Conservation (phyloP, 2,888 invertebrate genomes). For the Exocentrus adspersus region DNA sequence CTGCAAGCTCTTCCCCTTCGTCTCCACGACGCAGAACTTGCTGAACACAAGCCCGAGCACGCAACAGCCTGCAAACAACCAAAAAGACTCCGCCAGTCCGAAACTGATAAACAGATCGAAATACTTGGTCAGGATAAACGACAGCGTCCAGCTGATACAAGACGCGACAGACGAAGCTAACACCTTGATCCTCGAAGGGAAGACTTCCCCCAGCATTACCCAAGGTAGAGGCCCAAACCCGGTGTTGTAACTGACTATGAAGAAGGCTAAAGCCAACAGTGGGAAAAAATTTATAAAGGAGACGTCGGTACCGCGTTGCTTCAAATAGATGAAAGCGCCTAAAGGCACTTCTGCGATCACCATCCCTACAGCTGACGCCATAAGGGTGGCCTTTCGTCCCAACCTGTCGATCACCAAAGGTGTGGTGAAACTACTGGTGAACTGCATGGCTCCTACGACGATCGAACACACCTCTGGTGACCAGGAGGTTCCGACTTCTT, state of each 20-base stretch:
- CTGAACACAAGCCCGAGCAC: conserved; percentile 23
- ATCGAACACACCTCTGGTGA: conserved; percentile 76
- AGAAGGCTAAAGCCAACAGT: conserved; percentile 73
- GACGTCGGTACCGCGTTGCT: conserved; percentile 26
- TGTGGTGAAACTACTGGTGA: conserved; percentile 75
- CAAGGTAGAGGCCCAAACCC: conserved; percentile 80
- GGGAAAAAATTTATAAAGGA: conserved; percentile 73
- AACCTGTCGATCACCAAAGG: conserved; percentile 79
- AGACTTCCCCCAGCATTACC: conserved; percentile 84
- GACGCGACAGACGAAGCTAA: conserved; percentile 62
- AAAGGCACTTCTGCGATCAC: conserved; percentile 72
- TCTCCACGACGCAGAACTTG: conserved; percentile 33
- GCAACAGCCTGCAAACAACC: conserved; percentile 17
- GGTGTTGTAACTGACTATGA: conserved; percentile 75
- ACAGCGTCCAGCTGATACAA: conserved; percentile 27
- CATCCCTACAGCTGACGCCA: conserved; percentile 74
- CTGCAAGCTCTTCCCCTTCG: conserved; percentile 17
- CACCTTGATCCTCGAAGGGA: conserved; percentile 80
- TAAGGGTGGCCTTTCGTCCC: conserved; percentile 76
- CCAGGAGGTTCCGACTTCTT: conserved; percentile 55
- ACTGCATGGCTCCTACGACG: conserved; percentile 78
- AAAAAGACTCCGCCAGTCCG: conserved; percentile 34
- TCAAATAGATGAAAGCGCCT: conserved; percentile 71
- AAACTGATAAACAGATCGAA: conserved; percentile 34
- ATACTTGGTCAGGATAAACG: conserved; percentile 38